Conservation (phyloP, 2,797 vertebrate species). For the Moxostoma hubbsi region DNA sequence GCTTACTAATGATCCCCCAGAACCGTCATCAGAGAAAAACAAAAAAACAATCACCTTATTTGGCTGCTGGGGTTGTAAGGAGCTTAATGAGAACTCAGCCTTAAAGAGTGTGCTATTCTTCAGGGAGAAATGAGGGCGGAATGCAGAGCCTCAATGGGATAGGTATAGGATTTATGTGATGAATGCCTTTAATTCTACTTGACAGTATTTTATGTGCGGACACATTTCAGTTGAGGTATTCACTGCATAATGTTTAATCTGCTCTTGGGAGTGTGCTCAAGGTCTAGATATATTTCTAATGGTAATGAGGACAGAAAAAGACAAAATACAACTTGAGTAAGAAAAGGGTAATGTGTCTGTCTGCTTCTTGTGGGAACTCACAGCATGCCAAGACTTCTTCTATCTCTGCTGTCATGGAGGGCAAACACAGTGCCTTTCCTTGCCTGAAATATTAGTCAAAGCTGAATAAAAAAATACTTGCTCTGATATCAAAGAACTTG, state of each 20-base stretch:
- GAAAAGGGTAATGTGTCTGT: slow-evolving; percentile 1
- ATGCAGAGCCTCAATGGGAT: slow-evolving; percentile 76
- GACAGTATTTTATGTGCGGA: slow-evolving; percentile 42
- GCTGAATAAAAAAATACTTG: slow-evolving; percentile 39
- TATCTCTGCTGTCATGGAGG: slow-evolving; percentile 80
- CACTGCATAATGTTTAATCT: slow-evolving; percentile 43
- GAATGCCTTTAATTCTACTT: slow-evolving; percentile 77
- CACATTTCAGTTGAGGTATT: slow-evolving; percentile 53
- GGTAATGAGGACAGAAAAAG: slow-evolving; percentile 32
- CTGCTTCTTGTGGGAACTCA: slow-evolving; percentile 73
- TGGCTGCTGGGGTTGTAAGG: slow-evolving; percentile 83
- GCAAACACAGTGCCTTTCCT: slow-evolving; percentile 85
- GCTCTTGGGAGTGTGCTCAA: slow-evolving; percentile 45
- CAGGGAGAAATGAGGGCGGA: slow-evolving; percentile 86
- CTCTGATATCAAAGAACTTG: slow-evolving; percentile 10
- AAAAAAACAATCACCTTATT: slow-evolving; percentile 92
- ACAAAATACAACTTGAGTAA: slow-evolving; percentile 21
- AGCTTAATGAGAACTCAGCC: slow-evolving; percentile 92
- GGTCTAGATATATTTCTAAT: slow-evolving; percentile 45
- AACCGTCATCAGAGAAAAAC: slow-evolving; percentile 72
- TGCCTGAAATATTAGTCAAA: slow-evolving; percentile 73
- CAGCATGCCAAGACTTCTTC: slow-evolving; percentile 86
- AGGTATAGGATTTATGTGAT: slow-evolving; percentile 69
- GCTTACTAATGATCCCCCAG: slow-evolving; percentile 90
- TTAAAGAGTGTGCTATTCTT: slow-evolving; percentile 85